Evolutionary conservation across 2,113 vertebrate genomes (phyloP).

Genomic region (Tilapia sparmanii): DNA sequence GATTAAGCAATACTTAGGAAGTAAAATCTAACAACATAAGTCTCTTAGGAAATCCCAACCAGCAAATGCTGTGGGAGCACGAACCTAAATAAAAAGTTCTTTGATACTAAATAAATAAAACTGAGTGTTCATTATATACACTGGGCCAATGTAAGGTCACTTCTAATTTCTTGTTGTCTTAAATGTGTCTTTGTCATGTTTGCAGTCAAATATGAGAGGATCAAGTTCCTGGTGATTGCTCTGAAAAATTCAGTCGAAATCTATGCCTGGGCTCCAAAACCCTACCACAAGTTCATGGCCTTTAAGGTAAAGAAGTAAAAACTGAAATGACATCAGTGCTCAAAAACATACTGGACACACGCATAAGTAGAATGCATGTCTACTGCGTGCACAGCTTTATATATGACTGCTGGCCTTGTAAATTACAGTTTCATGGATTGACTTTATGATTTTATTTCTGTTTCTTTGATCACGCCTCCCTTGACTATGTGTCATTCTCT

Average conservation of each 20-base stretch:
- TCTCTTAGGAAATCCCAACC: not conserved
- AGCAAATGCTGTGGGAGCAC: not conserved
- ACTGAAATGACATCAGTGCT: not conserved
- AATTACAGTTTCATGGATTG: not conserved
- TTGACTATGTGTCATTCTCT: not conserved
- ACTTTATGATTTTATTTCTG: not conserved
- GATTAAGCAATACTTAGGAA: not conserved
- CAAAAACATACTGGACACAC: not conserved
- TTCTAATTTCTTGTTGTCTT: not conserved
- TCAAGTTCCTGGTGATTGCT: conserved; percentile 98
- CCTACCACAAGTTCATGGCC: conserved; percentile 99
- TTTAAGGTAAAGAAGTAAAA: conserved; percentile 83
- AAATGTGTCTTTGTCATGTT: conserved; percentile 1
- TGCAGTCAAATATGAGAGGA: conserved; percentile 96
- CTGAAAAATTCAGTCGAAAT: conserved; percentile 97
- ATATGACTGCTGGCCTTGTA: not conserved
- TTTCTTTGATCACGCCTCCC: not conserved
- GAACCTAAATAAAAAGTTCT: not conserved
- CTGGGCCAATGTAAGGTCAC: not conserved
- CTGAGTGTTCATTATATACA: not conserved
- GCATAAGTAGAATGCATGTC: not conserved
- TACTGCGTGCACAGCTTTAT: not conserved
- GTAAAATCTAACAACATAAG: not conserved
- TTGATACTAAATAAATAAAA: not conserved
- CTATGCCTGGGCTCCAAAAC: conserved; percentile 98